Percentiles rank a stretch among this genome's conserved stretches.
These are phyloP conservation scores for Boloria euphrosyne DNA, from an alignment of 2,888 invertebrate genomes.

Conservation along the genomic window DNA sequence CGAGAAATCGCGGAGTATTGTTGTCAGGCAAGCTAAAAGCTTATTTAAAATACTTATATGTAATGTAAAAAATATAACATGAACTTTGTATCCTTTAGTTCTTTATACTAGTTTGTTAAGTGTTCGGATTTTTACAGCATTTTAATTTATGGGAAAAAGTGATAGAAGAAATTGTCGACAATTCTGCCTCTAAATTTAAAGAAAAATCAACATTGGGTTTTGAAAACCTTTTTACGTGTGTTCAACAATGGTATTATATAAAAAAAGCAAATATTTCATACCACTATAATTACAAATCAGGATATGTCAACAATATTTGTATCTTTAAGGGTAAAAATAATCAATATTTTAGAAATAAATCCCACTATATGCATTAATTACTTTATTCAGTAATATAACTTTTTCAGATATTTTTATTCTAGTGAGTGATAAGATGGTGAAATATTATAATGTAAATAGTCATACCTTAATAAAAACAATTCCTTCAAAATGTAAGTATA, in stretches of 20 bases:
- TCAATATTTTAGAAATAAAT: not conserved
- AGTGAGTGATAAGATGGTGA: slow-evolving; percentile 38
- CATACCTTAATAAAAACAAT: slow-evolving; percentile 29
- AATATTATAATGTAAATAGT: slow-evolving; percentile 45
- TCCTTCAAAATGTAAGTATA: slow-evolving; percentile 10
- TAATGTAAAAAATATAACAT: too few relatives aligned
- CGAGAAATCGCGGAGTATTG: slow-evolving; percentile 46
- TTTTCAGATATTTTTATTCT: slow-evolving; percentile 46
- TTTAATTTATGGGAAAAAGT: slow-evolving; percentile 46
- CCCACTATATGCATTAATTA: not conserved
- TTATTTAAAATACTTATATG: too few relatives aligned
- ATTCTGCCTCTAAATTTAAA: slow-evolving; percentile 46
- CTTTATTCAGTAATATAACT: slow-evolving; percentile 3
- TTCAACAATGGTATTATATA: slow-evolving; percentile 51
- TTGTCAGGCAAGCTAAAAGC: slow-evolving; percentile 45
- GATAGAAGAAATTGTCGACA: slow-evolving; percentile 43
- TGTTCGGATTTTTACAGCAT: slow-evolving; percentile 40
- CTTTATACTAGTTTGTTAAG: not conserved
- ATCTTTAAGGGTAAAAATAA: slow-evolving; percentile 40
- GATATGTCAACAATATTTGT: slow-evolving; percentile 46
- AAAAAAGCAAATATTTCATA: slow-evolving; percentile 36
- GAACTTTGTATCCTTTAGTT: not conserved
- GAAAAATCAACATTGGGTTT: slow-evolving; percentile 47
- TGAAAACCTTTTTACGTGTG: slow-evolving; percentile 47
- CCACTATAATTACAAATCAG: slow-evolving; percentile 33